Evolutionary conservation across 2,113 vertebrate species (phyloP).

Genomic region (Lanius ludovicianus): DNA sequence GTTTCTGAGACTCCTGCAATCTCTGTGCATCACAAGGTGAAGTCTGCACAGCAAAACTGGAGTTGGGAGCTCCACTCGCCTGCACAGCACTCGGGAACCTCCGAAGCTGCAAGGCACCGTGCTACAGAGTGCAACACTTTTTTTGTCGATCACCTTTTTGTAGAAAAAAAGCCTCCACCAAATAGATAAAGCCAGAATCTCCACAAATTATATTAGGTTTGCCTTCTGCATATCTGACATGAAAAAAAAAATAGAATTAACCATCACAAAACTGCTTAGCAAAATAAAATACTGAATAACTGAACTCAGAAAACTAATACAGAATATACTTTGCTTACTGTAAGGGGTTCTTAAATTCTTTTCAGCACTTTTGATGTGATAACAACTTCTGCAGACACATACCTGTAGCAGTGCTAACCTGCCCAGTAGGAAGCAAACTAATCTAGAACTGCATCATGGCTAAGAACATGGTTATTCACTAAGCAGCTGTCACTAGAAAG

Average conservation of each 20-base stretch:
- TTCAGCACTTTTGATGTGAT: not conserved
- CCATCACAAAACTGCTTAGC: not conserved
- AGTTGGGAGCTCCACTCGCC: not conserved
- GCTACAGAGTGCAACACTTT: not conserved
- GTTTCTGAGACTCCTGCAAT: not conserved
- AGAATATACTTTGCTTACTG: not conserved
- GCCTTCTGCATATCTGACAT: not conserved
- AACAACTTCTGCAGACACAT: not conserved
- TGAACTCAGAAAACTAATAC: not conserved
- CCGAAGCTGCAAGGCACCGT: not conserved
- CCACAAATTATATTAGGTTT: not conserved
- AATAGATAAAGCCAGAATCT: not conserved
- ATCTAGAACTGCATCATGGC: not conserved
- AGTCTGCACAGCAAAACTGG: not conserved
- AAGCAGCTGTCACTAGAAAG: not conserved
- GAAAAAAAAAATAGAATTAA: not conserved
- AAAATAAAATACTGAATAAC: not conserved
- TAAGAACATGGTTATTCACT: not conserved
- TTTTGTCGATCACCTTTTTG: not conserved
- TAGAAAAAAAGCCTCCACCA: fast-evolving
- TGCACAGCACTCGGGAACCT: not conserved
- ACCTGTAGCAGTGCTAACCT: not conserved
- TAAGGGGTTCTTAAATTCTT: not conserved
- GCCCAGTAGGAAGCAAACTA: not conserved
- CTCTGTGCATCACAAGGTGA: not conserved